Evolutionary conservation across 1,140 invertebrate species (phyloP).

Genomic region (Drosophila novamexicana): DNA sequence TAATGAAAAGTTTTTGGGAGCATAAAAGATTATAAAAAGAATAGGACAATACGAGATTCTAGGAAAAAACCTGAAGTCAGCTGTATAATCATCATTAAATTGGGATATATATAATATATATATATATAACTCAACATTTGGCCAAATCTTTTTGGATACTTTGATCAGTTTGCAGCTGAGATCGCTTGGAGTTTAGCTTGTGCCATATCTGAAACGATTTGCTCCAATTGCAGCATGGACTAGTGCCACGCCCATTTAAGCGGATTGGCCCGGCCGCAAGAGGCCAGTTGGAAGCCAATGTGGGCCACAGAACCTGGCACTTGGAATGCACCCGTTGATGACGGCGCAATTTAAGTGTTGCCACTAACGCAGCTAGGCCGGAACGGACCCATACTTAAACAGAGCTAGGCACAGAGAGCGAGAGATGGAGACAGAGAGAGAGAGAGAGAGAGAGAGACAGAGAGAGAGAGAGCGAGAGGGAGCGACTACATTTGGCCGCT

Average conservation of each 20-base stretch:
- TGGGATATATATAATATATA: no score
- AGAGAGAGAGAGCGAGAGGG: not conserved
- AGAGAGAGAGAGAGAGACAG: not conserved
- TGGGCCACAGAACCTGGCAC: conserved; percentile 32
- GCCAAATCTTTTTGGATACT: no score
- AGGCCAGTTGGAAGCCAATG: conserved; percentile 17
- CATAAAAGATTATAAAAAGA: no score
- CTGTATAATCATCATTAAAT: no score
- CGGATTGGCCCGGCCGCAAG: conserved; percentile 20
- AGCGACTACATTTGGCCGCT: conserved; percentile 17
- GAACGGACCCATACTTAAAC: conserved; percentile 2
- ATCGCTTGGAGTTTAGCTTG: conserved; percentile 3
- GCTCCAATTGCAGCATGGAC: conserved; percentile 30
- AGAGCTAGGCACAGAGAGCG: not conserved
- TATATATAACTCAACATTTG: no score
- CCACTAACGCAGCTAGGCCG: conserved; percentile 17
- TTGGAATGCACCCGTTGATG: conserved; percentile 25
- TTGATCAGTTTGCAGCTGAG: no score
- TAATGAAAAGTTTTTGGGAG: no score
- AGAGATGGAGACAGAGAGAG: not conserved
- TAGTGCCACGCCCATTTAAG: conserved; percentile 38
- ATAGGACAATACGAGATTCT: no score
- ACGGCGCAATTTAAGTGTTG: conserved; percentile 21
- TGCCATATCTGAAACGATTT: conserved; percentile 23
- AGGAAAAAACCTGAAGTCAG: no score